phyloP scores from a whole-genome alignment of 2,113 vertebrate species.

The Malurus alboscapulatus region DNA sequence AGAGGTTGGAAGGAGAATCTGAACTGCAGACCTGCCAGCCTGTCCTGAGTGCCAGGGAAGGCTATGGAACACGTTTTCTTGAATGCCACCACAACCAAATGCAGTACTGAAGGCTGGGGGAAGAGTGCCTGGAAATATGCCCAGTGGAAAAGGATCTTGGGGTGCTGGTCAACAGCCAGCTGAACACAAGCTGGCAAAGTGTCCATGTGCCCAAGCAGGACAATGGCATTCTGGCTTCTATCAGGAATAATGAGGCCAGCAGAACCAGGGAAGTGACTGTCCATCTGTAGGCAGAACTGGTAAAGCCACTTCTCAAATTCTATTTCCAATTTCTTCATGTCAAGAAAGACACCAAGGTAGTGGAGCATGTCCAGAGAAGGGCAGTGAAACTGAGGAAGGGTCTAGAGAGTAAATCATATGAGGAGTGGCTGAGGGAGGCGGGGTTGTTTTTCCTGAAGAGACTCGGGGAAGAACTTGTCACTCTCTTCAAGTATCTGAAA shows the following conservation, averaged over 20 bases:
- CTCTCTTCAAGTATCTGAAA: neutral
- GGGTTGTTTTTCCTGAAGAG: neutral
- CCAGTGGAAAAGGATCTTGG: accelerated
- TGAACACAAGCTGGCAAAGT: neutral
- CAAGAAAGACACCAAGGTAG: neutral
- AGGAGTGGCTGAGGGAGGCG: neutral
- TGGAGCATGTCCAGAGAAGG: neutral
- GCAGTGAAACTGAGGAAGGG: neutral
- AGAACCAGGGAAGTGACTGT: neutral
- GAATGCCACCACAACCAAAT: no score
- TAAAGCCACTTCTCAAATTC: neutral
- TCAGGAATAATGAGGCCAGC: neutral
- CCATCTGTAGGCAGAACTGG: neutral
- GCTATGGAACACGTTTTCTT: neutral
- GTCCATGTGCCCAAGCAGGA: neutral
- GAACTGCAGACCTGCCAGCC: neutral
- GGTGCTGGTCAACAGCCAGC: no score
- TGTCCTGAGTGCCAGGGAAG: neutral
- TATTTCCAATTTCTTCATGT: neutral
- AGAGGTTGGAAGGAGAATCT: neutral
- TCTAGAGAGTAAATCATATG: neutral
- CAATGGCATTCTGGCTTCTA: neutral
- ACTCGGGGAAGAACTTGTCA: neutral
- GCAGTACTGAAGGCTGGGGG: neutral
- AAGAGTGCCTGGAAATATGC: neutral